Evolutionary conservation across 2,113 vertebrate genomes (phyloP), one percentile per base, ranked within the genome.

Genomic region (Passerina amoena): DNA sequence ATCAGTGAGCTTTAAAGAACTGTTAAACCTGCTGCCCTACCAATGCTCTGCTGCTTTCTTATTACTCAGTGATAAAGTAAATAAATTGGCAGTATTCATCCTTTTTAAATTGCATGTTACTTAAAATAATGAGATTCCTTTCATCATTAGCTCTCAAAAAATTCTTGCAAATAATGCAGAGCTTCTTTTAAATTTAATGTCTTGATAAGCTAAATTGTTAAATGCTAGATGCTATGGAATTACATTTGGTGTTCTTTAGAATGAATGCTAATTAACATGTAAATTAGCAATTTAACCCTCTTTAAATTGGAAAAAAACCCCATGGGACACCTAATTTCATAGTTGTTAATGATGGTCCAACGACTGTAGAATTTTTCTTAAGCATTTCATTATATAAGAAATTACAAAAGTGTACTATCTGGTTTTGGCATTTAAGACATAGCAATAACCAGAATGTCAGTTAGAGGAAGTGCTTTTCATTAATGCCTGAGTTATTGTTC

Each of bases 231-330:
- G 69, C 68, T 93, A 56, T 95, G 56, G 83, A 97, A 95, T 98
- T 97, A 88, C 51, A 83, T 95, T 96, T 85, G 44, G 63, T 71
- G 71, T 73, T 92, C 94, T 96, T 97, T 94, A 94, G 94, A 96
- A 78, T 75, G 63, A 94, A 94, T 94, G 82, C 35, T 97, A 97
- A 94, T 98, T 96, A 96, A 95, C 80, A 97, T 96, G 91, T 89
- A 98, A 97, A 98, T 97, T 90, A 98, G 59, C 85, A 98, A 96
- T 96, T 97, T 97, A 96, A 90, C 82, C 91, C 75, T 79, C 80
- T 93, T 98, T 93, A 95, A 95, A 94, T 95, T 94, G 45, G 54
- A 47, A 85, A 79, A 78, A 94, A 90, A 92, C 16, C 33, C 47
- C 91, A 70, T 27, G 92, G 83, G 93, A 96, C 51, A 85, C 73